Evolutionary conservation across 2,888 invertebrate genomes (phyloP), one percentile per base, ranked within the genome.

Genomic region (Psococerastis gibbosa): DNA sequence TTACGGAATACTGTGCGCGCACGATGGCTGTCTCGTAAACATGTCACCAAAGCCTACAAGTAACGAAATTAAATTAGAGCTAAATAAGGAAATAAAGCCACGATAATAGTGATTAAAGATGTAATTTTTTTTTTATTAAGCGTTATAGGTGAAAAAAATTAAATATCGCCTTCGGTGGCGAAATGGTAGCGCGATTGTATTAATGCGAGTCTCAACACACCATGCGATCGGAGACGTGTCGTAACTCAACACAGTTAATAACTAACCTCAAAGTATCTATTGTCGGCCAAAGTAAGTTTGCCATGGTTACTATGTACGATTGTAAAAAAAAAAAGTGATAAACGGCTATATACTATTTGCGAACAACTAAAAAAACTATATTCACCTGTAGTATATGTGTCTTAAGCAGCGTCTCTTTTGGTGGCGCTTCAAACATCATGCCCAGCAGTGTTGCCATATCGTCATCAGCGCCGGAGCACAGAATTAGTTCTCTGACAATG

Each of bases 1-100:
- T 94, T 95, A 52, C 98, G 75, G 62, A 98, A 98, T 48, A 94
- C 87, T 4, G 94, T 91, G 50, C 98, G 73, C 0, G 92, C 91
- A 46, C 95, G 74, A 64, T 98, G 98, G 35, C 92, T 94, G 59
- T 98, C 98, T 49, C 91, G 73, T 44, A 98, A 67, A 52, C 94
- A 94, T 44, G 78, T 75, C 47, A 92, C 64, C 47, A 97, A 64
- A 42, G 89, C 68, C 71, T 74, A 56, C 16, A 59, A 56, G 51
- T 48, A 42, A 45, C 47, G n/a, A n/a, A n/a, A n/a, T n/a, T n/a
- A n/a, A n/a, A 22, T 43, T 43, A 11, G 22, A 44, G 49, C 34
- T 32, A n/a, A 22, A 33, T 18, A 15, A n/a, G 2, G 32, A 42
- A 27, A 31, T 5, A 31, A 35, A 3, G 3, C 16, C 3, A 31